Base-by-base conservation (phyloP, 2,797 vertebrate species). In the Psittacula echo region DNA sequence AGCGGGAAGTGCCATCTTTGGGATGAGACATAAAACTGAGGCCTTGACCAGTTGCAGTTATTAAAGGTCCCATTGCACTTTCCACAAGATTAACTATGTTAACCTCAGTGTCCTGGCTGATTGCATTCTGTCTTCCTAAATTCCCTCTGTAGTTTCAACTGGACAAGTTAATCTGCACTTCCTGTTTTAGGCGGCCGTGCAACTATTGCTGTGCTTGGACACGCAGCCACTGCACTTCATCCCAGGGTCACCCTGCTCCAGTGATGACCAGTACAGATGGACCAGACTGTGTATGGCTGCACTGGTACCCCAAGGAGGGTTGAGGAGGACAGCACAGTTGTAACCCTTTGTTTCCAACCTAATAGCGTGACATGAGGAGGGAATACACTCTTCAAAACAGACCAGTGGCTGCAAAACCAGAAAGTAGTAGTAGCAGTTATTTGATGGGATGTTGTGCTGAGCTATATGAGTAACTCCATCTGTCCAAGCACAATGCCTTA, bases 121-220 rank as follows among this genome's bases (percentile, higher is more conserved):
- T 96, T 96, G 96, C 91, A 96, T 95, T 96, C 95, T 96, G 93
- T 97, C 95, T 96, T 96, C 95, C 95, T 96, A 96, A 96, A 97
- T 95, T 97, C 93, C 87, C 95, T 85, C 56, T 94, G 85, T 94
- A 95, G 85, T 94, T 97, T 96, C 89, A 54, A 71, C 80, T 87
- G 95, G 85, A 96, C 89, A 96, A 96, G 91, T 97, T 96, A 96
- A 96, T 97, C 95, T 95, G 78, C 56, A 91, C 95, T 96, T 96
- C 96, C 93, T 96, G 91, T 96, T 97, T 86, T 51, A 96, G 88
- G 61, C 10, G 2, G 13, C 77, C 1, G 0, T 70, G 76, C 58
- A 93, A 91, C 75, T 86, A 80, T 87, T 90, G 79, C 79, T 71
- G 80, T 65, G 37, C 60, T 86, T 0, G 2, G 54, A 27, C 74